phyloP scores from a whole-genome alignment of 2,888 invertebrate genomes.

The Diarsia rubi region DNA sequence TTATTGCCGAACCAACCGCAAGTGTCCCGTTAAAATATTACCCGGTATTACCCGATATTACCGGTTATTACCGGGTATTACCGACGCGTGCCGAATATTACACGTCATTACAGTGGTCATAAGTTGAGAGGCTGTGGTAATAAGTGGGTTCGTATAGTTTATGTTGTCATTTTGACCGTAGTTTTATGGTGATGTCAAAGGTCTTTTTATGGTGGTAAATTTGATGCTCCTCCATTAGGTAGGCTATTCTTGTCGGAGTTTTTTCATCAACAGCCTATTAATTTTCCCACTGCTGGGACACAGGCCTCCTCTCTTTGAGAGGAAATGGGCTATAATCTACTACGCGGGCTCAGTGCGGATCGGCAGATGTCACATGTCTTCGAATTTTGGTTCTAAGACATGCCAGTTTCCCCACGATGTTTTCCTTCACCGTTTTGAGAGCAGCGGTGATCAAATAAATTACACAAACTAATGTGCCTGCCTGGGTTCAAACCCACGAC shows the following conservation, averaged over 20 bases:
- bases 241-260: neutral
- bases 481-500: too few relatives aligned
- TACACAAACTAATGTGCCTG: too few relatives aligned
- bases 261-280: too few relatives aligned
- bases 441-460: too few relatives aligned
- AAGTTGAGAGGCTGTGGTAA: slow-evolving; percentile 55
- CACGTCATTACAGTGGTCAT: slow-evolving; percentile 77
- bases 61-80: slow-evolving; percentile 76
- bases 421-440: too few relatives aligned
- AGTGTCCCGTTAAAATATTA: slow-evolving; percentile 87
- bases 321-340: too few relatives aligned
- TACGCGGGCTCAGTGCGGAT: too few relatives aligned
- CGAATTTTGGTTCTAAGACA: too few relatives aligned
- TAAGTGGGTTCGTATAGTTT: slow-evolving; percentile 57
- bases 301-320: too few relatives aligned
- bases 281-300: too few relatives aligned
- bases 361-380: too few relatives aligned
- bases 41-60: slow-evolving; percentile 82
- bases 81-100: slow-evolving; percentile 78
- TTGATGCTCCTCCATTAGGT: neutral
- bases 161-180: slow-evolving; percentile 45
- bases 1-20: slow-evolving; percentile 81
- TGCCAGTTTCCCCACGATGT: too few relatives aligned
- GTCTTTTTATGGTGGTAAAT: neutral
- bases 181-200: slow-evolving; percentile 22